Conservation (phyloP, 2,888 invertebrate species). For the Eupithecia subfuscata region DNA sequence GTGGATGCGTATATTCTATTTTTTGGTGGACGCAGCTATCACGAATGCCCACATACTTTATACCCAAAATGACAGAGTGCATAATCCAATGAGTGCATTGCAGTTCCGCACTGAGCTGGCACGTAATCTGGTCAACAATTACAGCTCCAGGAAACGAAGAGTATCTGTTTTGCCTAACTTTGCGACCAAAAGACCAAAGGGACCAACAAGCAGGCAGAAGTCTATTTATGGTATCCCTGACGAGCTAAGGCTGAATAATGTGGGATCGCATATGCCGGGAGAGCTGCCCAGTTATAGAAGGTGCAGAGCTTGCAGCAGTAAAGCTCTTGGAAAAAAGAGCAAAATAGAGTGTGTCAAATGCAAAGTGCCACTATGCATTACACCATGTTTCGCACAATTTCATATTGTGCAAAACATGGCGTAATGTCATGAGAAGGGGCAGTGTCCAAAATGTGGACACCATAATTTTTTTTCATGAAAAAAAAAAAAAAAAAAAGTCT, state of each 20-base stretch:
- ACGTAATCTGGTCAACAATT: conserved; percentile 21
- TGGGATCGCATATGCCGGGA: conserved; percentile 33
- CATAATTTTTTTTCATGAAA: background rate
- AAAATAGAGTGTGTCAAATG: conserved; percentile 32
- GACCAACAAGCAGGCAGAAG: no score
- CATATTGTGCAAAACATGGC: conserved; percentile 33
- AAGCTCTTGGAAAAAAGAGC: conserved; percentile 31
- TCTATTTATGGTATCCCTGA: no score
- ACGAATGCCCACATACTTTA: conserved; percentile 29
- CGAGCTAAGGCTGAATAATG: no score
- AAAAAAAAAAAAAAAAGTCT: background rate
- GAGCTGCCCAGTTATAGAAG: conserved; percentile 34
- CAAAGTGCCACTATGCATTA: conserved; percentile 10
- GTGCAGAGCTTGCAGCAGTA: conserved; percentile 37
- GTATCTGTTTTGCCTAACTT: no score
- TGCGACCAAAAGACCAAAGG: no score
- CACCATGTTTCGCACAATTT: conserved; percentile 32
- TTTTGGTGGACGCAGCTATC: conserved; percentile 20
- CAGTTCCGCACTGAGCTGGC: conserved; percentile 30
- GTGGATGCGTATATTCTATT: conserved; percentile 18
- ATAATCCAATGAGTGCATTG: conserved; percentile 29
- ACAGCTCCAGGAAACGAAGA: no score
- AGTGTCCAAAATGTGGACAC: conserved; percentile 12
- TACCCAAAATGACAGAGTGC: conserved; percentile 30
- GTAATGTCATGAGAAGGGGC: no score